Evolutionary conservation across 2,888 invertebrate species (phyloP).

Genomic region (Euspilapteryx auroguttella): DNA sequence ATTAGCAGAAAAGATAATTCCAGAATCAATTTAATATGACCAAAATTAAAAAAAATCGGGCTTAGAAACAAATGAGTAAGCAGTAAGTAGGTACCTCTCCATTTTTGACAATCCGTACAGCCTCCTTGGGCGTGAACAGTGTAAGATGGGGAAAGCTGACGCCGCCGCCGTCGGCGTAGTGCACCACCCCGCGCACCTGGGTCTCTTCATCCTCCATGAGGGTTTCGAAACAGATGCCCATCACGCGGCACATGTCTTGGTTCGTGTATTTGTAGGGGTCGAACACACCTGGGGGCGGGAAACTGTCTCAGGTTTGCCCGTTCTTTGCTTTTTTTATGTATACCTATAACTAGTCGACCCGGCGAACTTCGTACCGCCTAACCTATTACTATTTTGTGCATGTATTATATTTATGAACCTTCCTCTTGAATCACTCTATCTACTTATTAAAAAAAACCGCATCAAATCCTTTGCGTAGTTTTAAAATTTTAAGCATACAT

Average conservation of each 20-base stretch:
- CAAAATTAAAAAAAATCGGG: not conserved
- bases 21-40: not conserved
- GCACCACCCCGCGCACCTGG: slow-evolving; percentile 77
- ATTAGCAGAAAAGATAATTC: too few species aligned
- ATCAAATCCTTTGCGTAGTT: too few species aligned
- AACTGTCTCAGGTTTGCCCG: too few species aligned
- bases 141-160: slow-evolving; percentile 76
- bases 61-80: not conserved
- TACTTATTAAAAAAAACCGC: too few species aligned
- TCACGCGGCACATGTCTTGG: slow-evolving; percentile 76
- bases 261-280: slow-evolving; percentile 77
- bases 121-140: slow-evolving; percentile 76
- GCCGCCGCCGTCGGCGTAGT: slow-evolving; percentile 75
- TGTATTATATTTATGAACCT: too few species aligned
- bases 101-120: slow-evolving; percentile 78
- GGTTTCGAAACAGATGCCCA: slow-evolving; percentile 76
- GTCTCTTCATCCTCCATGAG: slow-evolving; percentile 80
- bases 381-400: too few species aligned
- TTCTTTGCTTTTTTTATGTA: too few species aligned
- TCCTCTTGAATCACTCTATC: too few species aligned
- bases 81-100: slow-evolving; percentile 63
- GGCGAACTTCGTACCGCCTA: too few species aligned
- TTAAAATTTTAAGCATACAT: too few species aligned
- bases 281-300: slow-evolving; percentile 65
- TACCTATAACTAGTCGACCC: too few species aligned